Base-by-base conservation (phyloP, 2,113 vertebrate genomes). In the Peromyscus maniculatus region DNA sequence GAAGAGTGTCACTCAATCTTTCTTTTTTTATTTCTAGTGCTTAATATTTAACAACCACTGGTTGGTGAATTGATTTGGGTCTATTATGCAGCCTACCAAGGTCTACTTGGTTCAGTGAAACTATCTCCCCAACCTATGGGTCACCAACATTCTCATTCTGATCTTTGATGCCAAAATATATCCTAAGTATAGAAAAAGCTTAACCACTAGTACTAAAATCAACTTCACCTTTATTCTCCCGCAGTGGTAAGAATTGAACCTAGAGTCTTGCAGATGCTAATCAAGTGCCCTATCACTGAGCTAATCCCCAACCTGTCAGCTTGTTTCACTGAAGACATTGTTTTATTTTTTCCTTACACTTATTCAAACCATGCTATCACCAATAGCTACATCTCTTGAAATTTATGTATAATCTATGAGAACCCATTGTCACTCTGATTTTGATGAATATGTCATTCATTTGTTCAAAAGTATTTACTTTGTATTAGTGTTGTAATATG, bases 101-200 rank as follows among this genome's bases (percentile, higher is more conserved):
- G 31, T 87, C 31, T 64, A 46, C 57, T 16, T 46, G 52, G 59
- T 95, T 95, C 43, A 94, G 19, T 92, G 21, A 87, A 92, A 52
- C 75, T 96, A 33, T 93, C 83, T 92, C 55, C 36, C 67, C 17
- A 39, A 64, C 75, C 64, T 64, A n/a, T 52, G 22, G 87, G 19
- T 93, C 83, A 95, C 89, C 88, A 93, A 66, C 49, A 93, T 77
- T 91, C 46, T 97, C 43, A 90, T 90, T 67, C 79, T 96, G 52
- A 89, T 77, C 79, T 87, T 92, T 83, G 52, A 78, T 72, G 57
- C 77, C 62, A 67, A 89, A 92, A 87, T 92, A 87, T 39, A 87
- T 67, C 52, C 67, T 93, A 17, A 13, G 36, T 90, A 89, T 64
- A 88, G 80, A 88, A 91, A 91, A 71, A n/a, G 21, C 31, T 59